Evolutionary conservation across 2,797 vertebrate genomes (phyloP).

Genomic region (Trachops cirrhosus): DNA sequence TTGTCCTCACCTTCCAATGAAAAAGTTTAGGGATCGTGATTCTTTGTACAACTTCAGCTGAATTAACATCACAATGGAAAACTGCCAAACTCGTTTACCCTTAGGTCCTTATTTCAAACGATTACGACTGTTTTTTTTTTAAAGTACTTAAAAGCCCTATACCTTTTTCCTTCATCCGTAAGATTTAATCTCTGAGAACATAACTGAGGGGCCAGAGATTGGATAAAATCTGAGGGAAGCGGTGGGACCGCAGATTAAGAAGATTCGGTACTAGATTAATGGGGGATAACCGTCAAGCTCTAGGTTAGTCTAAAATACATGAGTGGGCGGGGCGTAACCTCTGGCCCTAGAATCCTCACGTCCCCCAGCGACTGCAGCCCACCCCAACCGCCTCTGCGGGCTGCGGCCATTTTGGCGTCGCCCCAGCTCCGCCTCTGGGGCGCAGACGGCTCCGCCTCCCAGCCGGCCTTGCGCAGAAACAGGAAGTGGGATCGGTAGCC

Average conservation of each 20-base stretch:
- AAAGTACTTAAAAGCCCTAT: conserved; percentile 53
- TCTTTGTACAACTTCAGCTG: not conserved
- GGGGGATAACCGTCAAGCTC: not conserved
- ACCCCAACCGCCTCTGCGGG: rapidly evolving
- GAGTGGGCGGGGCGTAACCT: not conserved
- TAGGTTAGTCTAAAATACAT: not conserved
- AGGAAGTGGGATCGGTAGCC: conserved; percentile 15
- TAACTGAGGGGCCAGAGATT: not conserved
- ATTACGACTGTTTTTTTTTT: not conserved
- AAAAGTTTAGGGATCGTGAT: not conserved
- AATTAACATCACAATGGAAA: not conserved
- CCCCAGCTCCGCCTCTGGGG: not conserved
- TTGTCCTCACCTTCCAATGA: not conserved
- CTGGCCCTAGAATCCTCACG: not conserved
- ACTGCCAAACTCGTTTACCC: not conserved
- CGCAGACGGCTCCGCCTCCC: not conserved
- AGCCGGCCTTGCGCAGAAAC: rapidly evolving
- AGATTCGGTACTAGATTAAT: not conserved
- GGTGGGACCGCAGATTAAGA: not conserved
- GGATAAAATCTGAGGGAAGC: not conserved
- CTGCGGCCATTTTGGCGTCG: conserved; percentile 1
- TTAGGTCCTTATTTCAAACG: not conserved
- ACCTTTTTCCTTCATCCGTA: conserved; percentile 65
- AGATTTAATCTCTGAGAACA: not conserved
- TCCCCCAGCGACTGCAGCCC: not conserved